A percentile compares a stretch with the other conserved stretches of the same genome.
These are phyloP conservation scores for Acheta domesticus DNA, from an alignment of 2,888 invertebrate species.

Conservation along the genomic window DNA sequence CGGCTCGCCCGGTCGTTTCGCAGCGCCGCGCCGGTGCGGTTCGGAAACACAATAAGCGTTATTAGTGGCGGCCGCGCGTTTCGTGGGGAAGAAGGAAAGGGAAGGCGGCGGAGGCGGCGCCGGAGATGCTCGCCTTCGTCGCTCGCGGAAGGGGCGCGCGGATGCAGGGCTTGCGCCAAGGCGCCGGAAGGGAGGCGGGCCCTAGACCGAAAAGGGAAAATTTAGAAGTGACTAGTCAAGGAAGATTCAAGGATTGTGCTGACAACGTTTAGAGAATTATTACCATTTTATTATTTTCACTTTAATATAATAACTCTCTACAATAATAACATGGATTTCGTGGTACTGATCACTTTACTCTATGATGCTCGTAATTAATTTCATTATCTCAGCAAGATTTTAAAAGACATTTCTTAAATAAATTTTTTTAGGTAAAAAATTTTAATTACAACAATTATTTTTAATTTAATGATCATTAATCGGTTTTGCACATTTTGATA, in stretches of 20 bases:
- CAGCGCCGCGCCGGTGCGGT: background rate
- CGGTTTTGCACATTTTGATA: background rate
- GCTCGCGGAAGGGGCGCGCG: background rate
- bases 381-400: no score
- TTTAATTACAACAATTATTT: no score
- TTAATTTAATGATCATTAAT: no score
- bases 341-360: no score
- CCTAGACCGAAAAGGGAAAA: background rate
- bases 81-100: background rate
- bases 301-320: background rate
- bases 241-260: no score
- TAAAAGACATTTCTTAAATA: no score
- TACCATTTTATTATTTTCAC: background rate
- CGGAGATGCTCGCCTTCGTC: background rate
- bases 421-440: no score
- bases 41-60: constrained; percentile 18
- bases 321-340: no score
- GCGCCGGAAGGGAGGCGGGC: background rate
- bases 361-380: no score
- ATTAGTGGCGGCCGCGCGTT: background rate
- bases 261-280: background rate
- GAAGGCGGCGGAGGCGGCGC: background rate
- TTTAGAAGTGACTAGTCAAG: background rate
- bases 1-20: background rate
- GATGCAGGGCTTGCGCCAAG: background rate